phyloP scores from a whole-genome alignment of 2,113 vertebrate species.

The Neodontobutis hainanensis region DNA sequence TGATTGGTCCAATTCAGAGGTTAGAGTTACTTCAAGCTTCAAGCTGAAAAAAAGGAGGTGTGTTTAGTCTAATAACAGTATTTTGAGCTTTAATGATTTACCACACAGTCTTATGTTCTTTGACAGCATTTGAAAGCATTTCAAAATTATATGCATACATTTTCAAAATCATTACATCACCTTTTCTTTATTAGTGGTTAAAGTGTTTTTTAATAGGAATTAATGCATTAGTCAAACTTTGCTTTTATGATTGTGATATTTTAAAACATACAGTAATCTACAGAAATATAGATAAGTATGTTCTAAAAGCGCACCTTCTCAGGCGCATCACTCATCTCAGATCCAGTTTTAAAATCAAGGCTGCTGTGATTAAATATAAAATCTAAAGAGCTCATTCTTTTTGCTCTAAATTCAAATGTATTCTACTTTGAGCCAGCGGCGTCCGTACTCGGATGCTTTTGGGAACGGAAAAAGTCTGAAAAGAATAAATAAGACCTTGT shows the following conservation, averaged over 20 bases:
- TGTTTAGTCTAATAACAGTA: too few relatives aligned
- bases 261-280: too few relatives aligned
- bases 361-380: slow-evolving; percentile 58
- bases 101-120: too few relatives aligned
- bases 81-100: too few relatives aligned
- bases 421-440: slow-evolving; percentile 53
- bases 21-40: background rate
- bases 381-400: slow-evolving; percentile 51
- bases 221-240: too few relatives aligned
- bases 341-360: slow-evolving; percentile 58
- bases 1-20: background rate
- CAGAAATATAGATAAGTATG: background rate
- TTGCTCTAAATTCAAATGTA: slow-evolving; percentile 57
- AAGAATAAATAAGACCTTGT: slow-evolving; percentile 66
- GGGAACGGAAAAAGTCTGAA: slow-evolving; percentile 50
- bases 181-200: too few relatives aligned
- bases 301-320: slow-evolving; percentile 24
- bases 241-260: too few relatives aligned
- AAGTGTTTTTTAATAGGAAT: too few relatives aligned
- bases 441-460: slow-evolving; percentile 46
- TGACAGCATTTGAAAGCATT: too few relatives aligned
- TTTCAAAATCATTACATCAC: too few relatives aligned
- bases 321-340: slow-evolving; percentile 28
- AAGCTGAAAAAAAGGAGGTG: too few relatives aligned
- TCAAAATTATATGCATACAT: too few relatives aligned